phyloP scores from a whole-genome alignment of 2,113 vertebrate species.

The Pygathrix nemaeus region DNA sequence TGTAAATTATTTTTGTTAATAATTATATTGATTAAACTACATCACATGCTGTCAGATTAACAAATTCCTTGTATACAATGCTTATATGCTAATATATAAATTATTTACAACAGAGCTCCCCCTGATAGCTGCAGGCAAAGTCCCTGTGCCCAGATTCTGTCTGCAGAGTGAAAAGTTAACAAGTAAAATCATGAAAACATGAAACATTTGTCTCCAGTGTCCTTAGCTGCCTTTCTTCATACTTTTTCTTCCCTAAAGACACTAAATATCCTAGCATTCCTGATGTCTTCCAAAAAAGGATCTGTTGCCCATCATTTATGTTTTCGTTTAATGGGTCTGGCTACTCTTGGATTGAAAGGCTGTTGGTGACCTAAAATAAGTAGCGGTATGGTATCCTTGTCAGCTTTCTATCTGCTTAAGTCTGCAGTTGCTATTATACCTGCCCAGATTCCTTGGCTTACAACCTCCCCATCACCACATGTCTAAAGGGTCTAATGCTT shows the following conservation, averaged over 20 bases:
- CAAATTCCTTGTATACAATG: background rate
- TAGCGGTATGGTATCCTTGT: background rate
- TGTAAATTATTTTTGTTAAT: constrained; percentile 30
- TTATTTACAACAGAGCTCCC: background rate
- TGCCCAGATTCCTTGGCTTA: background rate
- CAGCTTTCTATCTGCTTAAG: background rate
- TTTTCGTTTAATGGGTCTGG: background rate
- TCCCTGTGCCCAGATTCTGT: background rate
- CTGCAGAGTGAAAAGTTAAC: background rate
- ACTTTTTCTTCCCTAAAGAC: background rate
- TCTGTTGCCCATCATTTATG: background rate
- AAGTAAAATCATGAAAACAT: background rate
- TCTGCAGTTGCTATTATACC: background rate
- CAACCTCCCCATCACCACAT: background rate
- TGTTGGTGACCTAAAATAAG: background rate
- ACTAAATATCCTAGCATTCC: background rate
- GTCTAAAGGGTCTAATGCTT: background rate
- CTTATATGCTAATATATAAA: background rate
- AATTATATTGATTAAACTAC: constrained; percentile 18
- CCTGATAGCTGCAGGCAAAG: background rate
- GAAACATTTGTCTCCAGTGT: background rate
- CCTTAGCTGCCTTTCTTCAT: background rate
- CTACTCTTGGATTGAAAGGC: background rate
- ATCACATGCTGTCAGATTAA: background rate
- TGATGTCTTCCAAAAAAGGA: background rate